These are phyloP conservation scores for Pseudolaguvia tuberculata DNA, from an alignment of 2,113 vertebrate species.

Conservation along the genomic window DNA sequence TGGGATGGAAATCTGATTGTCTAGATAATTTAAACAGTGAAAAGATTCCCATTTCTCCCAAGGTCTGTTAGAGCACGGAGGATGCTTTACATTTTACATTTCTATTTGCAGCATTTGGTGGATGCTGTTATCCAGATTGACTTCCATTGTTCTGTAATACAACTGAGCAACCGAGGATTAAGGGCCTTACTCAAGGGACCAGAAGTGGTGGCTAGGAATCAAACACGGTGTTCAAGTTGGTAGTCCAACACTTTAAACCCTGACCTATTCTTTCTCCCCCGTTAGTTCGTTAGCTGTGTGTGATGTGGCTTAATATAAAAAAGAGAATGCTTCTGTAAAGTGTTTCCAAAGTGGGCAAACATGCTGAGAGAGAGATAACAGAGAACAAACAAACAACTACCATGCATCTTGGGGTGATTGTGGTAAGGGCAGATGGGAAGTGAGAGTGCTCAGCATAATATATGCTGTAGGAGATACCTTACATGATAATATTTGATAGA, in stretches of 20 bases:
- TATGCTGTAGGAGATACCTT: neutral
- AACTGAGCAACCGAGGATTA: too few species aligned
- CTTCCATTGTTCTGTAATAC: too few species aligned
- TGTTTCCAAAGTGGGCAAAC: constrained; percentile 16
- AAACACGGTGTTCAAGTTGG: too few species aligned
- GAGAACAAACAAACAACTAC: constrained; percentile 11
- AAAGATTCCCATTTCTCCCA: constrained; percentile 49
- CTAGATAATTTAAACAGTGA: constrained; percentile 38
- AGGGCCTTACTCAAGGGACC: too few species aligned
- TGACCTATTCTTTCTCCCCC: too few species aligned
- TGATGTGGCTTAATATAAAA: constrained; percentile 25
- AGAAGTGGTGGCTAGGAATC: too few species aligned
- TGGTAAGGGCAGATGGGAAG: constrained; percentile 18
- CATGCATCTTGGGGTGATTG: neutral
- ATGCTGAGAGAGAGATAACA: constrained; percentile 7
- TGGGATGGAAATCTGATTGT: constrained; percentile 51
- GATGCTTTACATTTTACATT: too few species aligned
- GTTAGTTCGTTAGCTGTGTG: constrained; percentile 35
- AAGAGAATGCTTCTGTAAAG: constrained; percentile 9
- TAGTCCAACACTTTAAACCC: too few species aligned
- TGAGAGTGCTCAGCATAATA: neutral
- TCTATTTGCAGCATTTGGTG: too few species aligned
- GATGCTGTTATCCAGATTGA: too few species aligned
- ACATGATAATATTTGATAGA: too few species aligned
- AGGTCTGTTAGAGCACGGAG: too few species aligned